A percentile compares a stretch with the other conserved stretches of the same genome.
phyloP scores from a whole-genome alignment of 2,888 invertebrate genomes.

The Xanthostigma xanthostigma region DNA sequence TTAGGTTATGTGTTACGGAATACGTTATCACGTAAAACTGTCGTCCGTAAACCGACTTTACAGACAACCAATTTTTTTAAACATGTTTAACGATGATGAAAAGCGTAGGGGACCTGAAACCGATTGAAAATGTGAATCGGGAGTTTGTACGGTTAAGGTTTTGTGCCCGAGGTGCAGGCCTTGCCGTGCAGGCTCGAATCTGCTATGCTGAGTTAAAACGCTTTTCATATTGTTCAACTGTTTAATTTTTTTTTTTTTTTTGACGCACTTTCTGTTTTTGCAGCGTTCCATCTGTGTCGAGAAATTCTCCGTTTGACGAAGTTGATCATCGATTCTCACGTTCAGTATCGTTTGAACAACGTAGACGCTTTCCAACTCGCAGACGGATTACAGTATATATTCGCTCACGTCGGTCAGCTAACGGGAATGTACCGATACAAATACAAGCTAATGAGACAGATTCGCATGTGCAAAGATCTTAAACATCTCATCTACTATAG shows the following conservation, averaged over 20 bases:
- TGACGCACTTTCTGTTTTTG: constrained; percentile 13
- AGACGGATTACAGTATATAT: constrained; percentile 97
- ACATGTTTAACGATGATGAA: constrained; percentile 3
- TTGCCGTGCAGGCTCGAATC: no score
- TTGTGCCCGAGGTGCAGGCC: neutral
- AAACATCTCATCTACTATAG: constrained; percentile 99
- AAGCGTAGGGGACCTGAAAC: constrained; percentile 6
- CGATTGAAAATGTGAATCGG: constrained; percentile 1
- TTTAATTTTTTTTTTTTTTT: neutral
- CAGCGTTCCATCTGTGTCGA: constrained; percentile 96
- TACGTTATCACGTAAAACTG: no score
- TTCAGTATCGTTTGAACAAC: constrained; percentile 97
- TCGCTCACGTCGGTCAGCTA: constrained; percentile 97
- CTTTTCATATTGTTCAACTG: neutral
- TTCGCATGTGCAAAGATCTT: constrained; percentile 99
- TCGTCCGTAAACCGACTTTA: no score
- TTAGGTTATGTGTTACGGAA: no score
- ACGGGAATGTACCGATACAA: constrained; percentile 99
- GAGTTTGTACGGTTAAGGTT: neutral
- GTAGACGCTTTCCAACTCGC: constrained; percentile 98
- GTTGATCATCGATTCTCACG: constrained; percentile 96
- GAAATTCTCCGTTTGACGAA: constrained; percentile 98
- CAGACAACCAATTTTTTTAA: no score
- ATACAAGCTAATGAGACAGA: constrained; percentile 97
- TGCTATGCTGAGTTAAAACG: neutral